These are phyloP conservation scores for Carassius auratus DNA, from an alignment of 2,113 vertebrate genomes.

Conservation along the genomic window DNA sequence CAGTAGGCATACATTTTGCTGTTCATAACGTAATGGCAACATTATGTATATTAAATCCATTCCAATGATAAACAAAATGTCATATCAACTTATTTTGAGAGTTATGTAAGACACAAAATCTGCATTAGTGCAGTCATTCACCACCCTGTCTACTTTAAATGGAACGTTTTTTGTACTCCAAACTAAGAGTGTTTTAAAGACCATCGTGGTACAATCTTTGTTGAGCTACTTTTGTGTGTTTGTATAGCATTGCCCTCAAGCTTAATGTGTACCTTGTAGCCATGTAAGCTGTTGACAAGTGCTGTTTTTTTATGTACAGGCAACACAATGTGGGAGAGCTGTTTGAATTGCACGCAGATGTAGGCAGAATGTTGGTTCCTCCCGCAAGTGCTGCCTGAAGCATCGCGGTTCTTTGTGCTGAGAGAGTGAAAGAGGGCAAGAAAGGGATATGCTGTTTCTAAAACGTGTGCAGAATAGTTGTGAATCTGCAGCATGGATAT, in stretches of 20 bases:
- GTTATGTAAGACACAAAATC: not conserved
- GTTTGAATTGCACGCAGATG: conserved; percentile 59
- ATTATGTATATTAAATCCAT: not conserved
- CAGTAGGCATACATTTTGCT: not conserved
- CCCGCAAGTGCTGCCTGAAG: conserved; percentile 48
- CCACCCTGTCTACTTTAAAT: not conserved
- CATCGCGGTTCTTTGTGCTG: conserved; percentile 49
- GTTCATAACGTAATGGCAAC: not conserved
- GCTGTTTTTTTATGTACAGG: conserved; percentile 22
- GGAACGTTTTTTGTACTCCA: conserved; percentile 6
- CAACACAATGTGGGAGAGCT: conserved; percentile 47
- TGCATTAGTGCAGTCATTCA: not conserved
- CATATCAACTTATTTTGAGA: not conserved
- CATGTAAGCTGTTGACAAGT: conserved; percentile 42
- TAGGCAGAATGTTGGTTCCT: conserved; percentile 46
- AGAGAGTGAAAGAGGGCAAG: conserved; percentile 22
- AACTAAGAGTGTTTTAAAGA: conserved; percentile 27
- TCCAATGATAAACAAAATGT: not conserved
- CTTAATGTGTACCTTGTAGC: conserved; percentile 59
- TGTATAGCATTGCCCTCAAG: conserved; percentile 52
- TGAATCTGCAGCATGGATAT: conserved; percentile 21
- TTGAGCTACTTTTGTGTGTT: conserved; percentile 48
- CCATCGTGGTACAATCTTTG: conserved; percentile 42
- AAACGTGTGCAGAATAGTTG: conserved; percentile 41
- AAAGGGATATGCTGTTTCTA: conserved; percentile 37